phyloP scores from a whole-genome alignment of 1,140 invertebrate species.

The Nasonia longicornis region DNA sequence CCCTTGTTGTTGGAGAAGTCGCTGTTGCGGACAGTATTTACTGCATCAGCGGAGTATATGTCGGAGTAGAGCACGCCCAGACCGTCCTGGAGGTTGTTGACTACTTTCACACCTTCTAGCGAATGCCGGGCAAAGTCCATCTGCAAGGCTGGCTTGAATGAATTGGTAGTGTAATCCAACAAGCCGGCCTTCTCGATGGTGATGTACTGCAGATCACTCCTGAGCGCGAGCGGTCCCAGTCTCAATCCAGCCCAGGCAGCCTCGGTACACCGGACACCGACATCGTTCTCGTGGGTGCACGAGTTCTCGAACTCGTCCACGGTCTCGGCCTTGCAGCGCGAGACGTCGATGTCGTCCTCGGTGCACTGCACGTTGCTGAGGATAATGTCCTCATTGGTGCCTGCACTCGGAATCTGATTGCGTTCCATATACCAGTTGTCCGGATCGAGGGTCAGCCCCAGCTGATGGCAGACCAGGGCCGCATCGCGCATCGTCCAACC shows the following conservation, averaged over 20 bases:
- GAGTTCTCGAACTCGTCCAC: slow-evolving; percentile 87
- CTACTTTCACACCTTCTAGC: slow-evolving; percentile 84
- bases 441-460: slow-evolving; percentile 93
- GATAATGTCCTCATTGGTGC: slow-evolving; percentile 81
- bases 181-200: slow-evolving; percentile 93
- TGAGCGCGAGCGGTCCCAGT: slow-evolving; percentile 87
- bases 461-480: slow-evolving; percentile 93
- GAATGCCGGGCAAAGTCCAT: slow-evolving; percentile 96
- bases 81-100: slow-evolving; percentile 88
- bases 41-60: slow-evolving; percentile 85
- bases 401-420: slow-evolving; percentile 83
- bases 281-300: slow-evolving; percentile 88
- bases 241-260: slow-evolving; percentile 93
- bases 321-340: slow-evolving; percentile 86
- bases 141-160: slow-evolving; percentile 93
- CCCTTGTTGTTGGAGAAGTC: slow-evolving; percentile 89
- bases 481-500: slow-evolving; percentile 95
- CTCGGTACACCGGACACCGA: slow-evolving; percentile 89
- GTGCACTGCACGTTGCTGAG: slow-evolving; percentile 91
- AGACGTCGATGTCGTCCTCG: slow-evolving; percentile 92
- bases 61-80: slow-evolving; percentile 90
- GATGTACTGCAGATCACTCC: slow-evolving; percentile 88
- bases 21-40: slow-evolving; percentile 89
- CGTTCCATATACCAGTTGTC: slow-evolving; percentile 89
- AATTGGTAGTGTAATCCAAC: slow-evolving; percentile 90